Conservation (phyloP, 2,797 vertebrate species). For the Aselliscus stoliczkanus region DNA sequence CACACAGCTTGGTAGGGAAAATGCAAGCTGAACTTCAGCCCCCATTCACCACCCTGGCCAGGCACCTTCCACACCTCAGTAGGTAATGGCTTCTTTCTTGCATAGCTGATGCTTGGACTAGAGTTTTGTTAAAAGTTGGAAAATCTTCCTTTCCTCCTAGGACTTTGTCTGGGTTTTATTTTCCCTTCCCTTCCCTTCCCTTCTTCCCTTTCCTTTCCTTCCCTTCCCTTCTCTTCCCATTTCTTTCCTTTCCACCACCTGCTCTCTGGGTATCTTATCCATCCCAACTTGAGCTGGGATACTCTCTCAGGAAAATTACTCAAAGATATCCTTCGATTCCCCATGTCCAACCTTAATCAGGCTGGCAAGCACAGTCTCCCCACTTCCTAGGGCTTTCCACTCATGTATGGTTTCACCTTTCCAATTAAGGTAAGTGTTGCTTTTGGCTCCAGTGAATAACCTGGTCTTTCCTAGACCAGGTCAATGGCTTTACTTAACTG, state of each 20-base stretch:
- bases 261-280: neutral
- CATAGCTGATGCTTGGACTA: neutral
- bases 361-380: neutral
- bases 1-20: neutral
- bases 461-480: neutral
- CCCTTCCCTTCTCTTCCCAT: neutral
- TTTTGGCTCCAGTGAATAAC: neutral
- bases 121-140: neutral
- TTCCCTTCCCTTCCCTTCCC: neutral
- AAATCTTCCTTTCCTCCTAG: neutral
- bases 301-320: neutral
- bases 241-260: neutral
- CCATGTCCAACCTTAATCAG: neutral
- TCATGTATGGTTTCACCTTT: neutral
- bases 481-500: neutral
- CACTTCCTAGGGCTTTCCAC: neutral
- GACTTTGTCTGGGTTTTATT: neutral
- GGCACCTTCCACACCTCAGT: too few species aligned
- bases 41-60: neutral
- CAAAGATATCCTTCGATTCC: neutral
- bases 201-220: too few species aligned
- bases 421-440: neutral
- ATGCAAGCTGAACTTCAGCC: neutral
- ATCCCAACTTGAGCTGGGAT: neutral
- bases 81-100: neutral